phyloP scores from a whole-genome alignment of 2,888 invertebrate species.

The Pardosa pseudoannulata region DNA sequence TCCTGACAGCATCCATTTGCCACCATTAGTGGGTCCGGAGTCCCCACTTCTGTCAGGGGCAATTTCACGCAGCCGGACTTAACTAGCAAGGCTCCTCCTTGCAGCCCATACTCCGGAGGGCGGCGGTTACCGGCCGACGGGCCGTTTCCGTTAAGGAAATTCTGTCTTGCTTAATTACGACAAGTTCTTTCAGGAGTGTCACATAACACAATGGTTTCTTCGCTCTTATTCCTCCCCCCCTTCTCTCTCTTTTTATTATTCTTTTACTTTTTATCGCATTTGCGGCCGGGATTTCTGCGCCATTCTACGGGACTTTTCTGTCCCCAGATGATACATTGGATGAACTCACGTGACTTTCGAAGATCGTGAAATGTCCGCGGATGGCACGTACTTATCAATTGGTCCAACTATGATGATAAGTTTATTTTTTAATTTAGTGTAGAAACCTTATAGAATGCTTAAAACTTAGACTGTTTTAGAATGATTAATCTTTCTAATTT shows the following conservation, averaged over 20 bases:
- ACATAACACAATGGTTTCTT: constrained; percentile 3
- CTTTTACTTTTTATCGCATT: too few species aligned
- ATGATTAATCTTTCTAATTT: too few species aligned
- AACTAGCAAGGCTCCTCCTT: constrained; percentile 35
- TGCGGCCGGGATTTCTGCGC: neutral
- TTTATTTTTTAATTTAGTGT: too few species aligned
- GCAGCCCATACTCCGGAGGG: constrained; percentile 50
- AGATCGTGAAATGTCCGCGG: too few species aligned
- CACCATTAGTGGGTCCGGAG: constrained; percentile 64
- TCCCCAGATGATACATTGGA: too few species aligned
- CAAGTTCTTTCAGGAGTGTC: constrained; percentile 21
- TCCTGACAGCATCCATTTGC: constrained; percentile 70
- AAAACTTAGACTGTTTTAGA: too few species aligned
- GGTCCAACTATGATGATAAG: too few species aligned
- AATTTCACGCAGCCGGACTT: constrained; percentile 69
- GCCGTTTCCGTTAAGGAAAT: constrained; percentile 67
- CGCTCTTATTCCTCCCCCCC: neutral
- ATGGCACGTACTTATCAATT: too few species aligned
- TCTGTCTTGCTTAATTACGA: constrained; percentile 64
- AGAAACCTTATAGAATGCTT: too few species aligned
- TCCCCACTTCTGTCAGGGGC: constrained; percentile 64
- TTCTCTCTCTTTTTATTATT: neutral
- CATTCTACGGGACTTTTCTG: neutral
- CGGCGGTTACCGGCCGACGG: constrained; percentile 35
- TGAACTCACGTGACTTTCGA: too few species aligned